These are phyloP conservation scores for Troides helena DNA, from an alignment of 2,888 invertebrate species.

Conservation along the genomic window DNA sequence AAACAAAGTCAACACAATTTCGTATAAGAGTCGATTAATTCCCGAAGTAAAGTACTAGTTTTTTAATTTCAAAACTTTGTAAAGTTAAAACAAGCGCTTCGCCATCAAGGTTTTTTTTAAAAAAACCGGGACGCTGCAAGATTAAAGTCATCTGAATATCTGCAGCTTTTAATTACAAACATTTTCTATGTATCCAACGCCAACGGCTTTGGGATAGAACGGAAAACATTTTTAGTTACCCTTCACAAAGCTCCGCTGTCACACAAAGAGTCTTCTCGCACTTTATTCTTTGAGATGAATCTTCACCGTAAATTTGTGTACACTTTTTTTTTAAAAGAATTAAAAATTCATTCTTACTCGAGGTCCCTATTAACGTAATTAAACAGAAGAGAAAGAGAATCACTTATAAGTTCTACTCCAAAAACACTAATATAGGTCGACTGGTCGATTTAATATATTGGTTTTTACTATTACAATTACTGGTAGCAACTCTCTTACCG, in stretches of 20 bases:
- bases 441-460: no score
- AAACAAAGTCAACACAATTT: no score
- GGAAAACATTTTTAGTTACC: slow-evolving; percentile 2
- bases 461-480: no score
- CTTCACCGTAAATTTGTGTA: neutral
- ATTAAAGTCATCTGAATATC: neutral
- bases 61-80: neutral
- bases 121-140: neutral
- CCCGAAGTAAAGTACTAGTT: no score
- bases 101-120: neutral
- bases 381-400: neutral
- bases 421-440: no score
- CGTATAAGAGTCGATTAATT: no score
- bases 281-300: neutral
- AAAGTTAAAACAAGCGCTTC: neutral
- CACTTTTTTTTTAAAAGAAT: neutral
- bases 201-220: neutral
- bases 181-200: neutral
- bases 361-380: neutral
- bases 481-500: no score
- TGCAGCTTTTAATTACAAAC: slow-evolving; percentile 1
- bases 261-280: neutral
- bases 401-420: no score
- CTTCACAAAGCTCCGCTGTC: neutral
- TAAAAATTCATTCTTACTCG: neutral